phyloP scores from a whole-genome alignment of 2,888 invertebrate genomes.

The Plagodis dolabraria region DNA sequence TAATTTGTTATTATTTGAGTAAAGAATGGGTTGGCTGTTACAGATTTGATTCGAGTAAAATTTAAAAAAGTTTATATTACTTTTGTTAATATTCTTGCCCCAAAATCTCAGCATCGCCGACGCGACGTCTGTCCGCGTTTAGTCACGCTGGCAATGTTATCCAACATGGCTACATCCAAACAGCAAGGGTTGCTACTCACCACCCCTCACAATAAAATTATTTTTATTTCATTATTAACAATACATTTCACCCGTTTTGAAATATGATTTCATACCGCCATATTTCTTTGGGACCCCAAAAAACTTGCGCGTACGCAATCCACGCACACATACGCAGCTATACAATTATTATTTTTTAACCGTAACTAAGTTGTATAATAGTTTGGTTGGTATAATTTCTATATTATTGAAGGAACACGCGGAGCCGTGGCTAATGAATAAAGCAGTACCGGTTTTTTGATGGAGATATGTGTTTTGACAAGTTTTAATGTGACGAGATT shows the following conservation, averaged over 20 bases:
- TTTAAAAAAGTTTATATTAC: too few species aligned
- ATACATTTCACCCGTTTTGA: conserved; percentile 82
- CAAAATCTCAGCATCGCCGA: conserved; percentile 4
- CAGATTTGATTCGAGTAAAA: too few species aligned
- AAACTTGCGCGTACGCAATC: conserved; percentile 51
- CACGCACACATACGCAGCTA: conserved; percentile 39
- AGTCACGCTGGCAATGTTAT: conserved; percentile 75
- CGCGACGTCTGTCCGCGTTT: conserved; percentile 39
- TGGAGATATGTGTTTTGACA: conserved; percentile 64
- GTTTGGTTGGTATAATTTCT: conserved; percentile 45
- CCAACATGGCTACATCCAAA: conserved; percentile 67
- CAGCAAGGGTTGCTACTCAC: conserved; percentile 48
- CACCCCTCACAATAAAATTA: conserved; percentile 64
- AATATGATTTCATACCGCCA: conserved; percentile 83
- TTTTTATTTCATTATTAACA: conserved; percentile 82
- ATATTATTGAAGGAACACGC: conserved; percentile 45
- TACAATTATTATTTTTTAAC: conserved; percentile 41
- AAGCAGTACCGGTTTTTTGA: conserved; percentile 43
- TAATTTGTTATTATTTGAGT: too few species aligned
- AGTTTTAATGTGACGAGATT: conserved; percentile 52
- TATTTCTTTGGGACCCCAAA: conserved; percentile 57
- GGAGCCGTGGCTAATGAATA: conserved; percentile 54
- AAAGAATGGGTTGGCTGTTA: too few species aligned
- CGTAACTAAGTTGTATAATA: conserved; percentile 63
- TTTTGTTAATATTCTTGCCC: conserved; percentile 1